Evolutionary conservation across 1,140 invertebrate species (phyloP).

Genomic region (Sitobion miscanthi): DNA sequence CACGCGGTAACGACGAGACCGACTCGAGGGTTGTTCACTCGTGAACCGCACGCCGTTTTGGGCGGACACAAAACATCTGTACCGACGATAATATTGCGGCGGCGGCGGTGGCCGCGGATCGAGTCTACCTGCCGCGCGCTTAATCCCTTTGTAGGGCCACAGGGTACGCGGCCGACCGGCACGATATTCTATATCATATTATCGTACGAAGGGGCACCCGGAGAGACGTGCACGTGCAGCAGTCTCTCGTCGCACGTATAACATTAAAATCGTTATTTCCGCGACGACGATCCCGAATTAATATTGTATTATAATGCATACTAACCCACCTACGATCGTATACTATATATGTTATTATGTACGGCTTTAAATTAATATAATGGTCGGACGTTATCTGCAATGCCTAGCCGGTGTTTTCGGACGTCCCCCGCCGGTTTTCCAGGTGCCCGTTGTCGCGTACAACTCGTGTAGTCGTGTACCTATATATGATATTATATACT

Average conservation of each 20-base stretch:
- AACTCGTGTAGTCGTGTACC: background rate
- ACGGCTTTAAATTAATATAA: background rate
- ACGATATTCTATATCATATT: background rate
- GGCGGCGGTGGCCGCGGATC: background rate
- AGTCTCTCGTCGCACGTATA: background rate
- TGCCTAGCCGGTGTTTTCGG: background rate
- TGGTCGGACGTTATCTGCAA: background rate
- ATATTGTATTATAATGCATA: background rate
- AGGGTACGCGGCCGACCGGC: background rate
- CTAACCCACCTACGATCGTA: background rate
- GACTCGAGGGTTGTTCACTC: slow-evolving; percentile 2
- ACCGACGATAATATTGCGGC: background rate
- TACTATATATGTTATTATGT: background rate
- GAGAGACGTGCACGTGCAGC: background rate
- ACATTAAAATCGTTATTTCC: background rate
- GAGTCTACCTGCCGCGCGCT: background rate
- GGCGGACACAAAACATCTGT: slow-evolving; percentile 26
- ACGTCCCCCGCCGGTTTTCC: background rate
- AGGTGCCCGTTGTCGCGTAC: background rate
- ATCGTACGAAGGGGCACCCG: background rate
- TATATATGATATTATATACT: background rate
- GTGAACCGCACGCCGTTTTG: slow-evolving; percentile 8
- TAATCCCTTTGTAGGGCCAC: background rate
- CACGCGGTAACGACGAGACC: background rate
- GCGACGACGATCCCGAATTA: background rate